Percentiles rank a stretch among this genome's conserved stretches.
These are phyloP conservation scores for Thymelicus acteon DNA, from an alignment of 2,888 invertebrate genomes.

Conservation along the genomic window DNA sequence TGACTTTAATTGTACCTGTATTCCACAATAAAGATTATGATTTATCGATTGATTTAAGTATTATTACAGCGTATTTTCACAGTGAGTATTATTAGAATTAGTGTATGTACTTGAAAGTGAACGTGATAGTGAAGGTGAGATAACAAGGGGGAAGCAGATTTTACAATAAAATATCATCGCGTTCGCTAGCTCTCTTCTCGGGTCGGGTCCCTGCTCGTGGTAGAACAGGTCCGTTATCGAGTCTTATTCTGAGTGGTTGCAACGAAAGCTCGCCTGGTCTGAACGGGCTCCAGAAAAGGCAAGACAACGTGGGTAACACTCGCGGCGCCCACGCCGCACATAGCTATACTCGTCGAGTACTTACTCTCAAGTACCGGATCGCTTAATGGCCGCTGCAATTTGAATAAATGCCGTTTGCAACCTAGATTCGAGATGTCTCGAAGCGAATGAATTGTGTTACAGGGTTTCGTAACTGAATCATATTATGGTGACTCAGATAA, in stretches of 20 bases:
- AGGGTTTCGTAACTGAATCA: not conserved
- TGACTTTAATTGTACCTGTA: too few relatives aligned
- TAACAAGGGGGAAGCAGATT: not conserved
- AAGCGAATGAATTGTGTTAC: constrained; percentile 9
- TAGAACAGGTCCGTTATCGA: constrained; percentile 29
- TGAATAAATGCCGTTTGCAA: constrained; percentile 18
- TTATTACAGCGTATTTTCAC: too few relatives aligned
- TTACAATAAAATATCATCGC: not conserved
- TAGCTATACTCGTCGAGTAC: constrained; percentile 38
- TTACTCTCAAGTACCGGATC: constrained; percentile 38
- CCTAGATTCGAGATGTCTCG: not conserved
- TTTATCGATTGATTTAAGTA: too few relatives aligned
- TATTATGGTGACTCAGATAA: not conserved
- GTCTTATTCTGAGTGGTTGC: constrained; percentile 47
- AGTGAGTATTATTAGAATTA: too few relatives aligned
- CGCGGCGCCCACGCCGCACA: constrained; percentile 46
- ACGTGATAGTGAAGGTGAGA: too few relatives aligned
- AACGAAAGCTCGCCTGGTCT: constrained; percentile 64
- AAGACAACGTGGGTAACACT: constrained; percentile 49
- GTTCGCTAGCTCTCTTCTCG: not conserved
- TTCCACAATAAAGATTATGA: too few relatives aligned
- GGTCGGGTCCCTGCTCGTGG: not conserved
- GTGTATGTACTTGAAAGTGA: too few relatives aligned
- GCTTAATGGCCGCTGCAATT: constrained; percentile 16
- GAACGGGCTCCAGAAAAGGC: constrained; percentile 59